Percentiles rank a stretch among this genome's conserved stretches.
These are phyloP conservation scores for Maniola hyperantus DNA, from an alignment of 2,888 invertebrate species.

Conservation along the genomic window DNA sequence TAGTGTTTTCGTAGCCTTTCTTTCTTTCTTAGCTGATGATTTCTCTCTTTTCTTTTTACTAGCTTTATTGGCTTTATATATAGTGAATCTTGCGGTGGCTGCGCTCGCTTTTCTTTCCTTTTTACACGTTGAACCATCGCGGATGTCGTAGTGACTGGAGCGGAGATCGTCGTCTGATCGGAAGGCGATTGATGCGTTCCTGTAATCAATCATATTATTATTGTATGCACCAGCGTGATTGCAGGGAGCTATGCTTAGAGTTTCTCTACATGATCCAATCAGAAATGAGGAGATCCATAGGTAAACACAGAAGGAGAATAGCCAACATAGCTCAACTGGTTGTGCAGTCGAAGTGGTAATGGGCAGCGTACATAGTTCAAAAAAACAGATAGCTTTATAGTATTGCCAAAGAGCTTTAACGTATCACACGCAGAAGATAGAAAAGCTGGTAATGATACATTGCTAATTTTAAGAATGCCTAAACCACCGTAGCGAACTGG, in stretches of 20 bases:
- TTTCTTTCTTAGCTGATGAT: slow-evolving; percentile 95
- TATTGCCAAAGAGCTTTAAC: too few species aligned
- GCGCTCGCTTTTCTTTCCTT: slow-evolving; percentile 88
- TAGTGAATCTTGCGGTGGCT: slow-evolving; percentile 91
- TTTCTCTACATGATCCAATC: too few species aligned
- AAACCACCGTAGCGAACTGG: too few species aligned
- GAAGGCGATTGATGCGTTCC: slow-evolving; percentile 83
- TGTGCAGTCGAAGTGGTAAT: too few species aligned
- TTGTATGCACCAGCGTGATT: background rate
- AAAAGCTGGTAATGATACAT: too few species aligned
- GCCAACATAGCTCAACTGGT: too few species aligned
- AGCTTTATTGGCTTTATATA: slow-evolving; percentile 96
- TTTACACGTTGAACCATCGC: slow-evolving; percentile 80
- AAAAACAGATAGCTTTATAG: too few species aligned
- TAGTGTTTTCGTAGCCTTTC: slow-evolving; percentile 98
- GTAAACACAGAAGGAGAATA: too few species aligned
- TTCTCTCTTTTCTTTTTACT: slow-evolving; percentile 97
- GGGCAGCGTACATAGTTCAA: background rate
- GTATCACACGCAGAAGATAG: too few species aligned
- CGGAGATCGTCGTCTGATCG: slow-evolving; percentile 69
- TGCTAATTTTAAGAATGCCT: too few species aligned
- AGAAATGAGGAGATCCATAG: too few species aligned
- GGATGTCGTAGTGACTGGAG: slow-evolving; percentile 67
- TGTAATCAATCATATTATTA: slow-evolving; percentile 50
- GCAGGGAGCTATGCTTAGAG: too few species aligned